phyloP scores from a whole-genome alignment of 30 jellyfish, hydroid and myxozoan species.

The Pelagia noctiluca region DNA sequence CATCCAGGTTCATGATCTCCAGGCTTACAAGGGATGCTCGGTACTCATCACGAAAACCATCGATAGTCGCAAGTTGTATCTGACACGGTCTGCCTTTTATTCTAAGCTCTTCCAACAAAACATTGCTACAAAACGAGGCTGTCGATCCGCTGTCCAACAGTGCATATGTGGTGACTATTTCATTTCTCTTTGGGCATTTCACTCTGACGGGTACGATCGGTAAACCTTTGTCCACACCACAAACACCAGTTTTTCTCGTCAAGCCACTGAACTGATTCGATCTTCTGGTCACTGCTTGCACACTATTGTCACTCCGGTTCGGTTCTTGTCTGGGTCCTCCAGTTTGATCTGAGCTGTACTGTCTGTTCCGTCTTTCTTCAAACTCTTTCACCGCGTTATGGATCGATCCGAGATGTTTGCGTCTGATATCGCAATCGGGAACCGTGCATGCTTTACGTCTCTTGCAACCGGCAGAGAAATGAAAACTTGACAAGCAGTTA shows the following conservation, averaged over 20 bases:
- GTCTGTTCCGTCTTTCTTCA: conserved; percentile 22
- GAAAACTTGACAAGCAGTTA: conserved; percentile 43
- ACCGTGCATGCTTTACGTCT: conserved; percentile 46
- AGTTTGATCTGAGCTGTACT: not conserved
- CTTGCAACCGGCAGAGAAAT: conserved; percentile 58
- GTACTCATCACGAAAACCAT: conserved; percentile 33
- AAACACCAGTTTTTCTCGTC: conserved; percentile 8
- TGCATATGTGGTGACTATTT: conserved; percentile 26
- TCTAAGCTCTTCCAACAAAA: conserved; percentile 30
- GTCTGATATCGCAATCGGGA: conserved; percentile 30
- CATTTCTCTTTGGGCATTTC: not conserved
- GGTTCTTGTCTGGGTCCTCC: not conserved
- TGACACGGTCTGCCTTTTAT: conserved; percentile 46
- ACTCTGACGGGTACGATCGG: conserved; percentile 56
- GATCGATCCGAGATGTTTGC: conserved; percentile 34
- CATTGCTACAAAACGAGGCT: conserved; percentile 32
- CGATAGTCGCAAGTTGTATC: conserved; percentile 48
- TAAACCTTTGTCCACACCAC: conserved; percentile 30
- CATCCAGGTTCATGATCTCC: conserved; percentile 40
- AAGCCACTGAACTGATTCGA: conserved; percentile 41
- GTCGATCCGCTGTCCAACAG: conserved; percentile 56
- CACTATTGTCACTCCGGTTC: not conserved
- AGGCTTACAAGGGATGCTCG: conserved; percentile 32
- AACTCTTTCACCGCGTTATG: conserved; percentile 36
- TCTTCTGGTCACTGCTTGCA: not conserved